Conservation (phyloP, 1,140 invertebrate genomes). For the Eufriesea mexicana region DNA sequence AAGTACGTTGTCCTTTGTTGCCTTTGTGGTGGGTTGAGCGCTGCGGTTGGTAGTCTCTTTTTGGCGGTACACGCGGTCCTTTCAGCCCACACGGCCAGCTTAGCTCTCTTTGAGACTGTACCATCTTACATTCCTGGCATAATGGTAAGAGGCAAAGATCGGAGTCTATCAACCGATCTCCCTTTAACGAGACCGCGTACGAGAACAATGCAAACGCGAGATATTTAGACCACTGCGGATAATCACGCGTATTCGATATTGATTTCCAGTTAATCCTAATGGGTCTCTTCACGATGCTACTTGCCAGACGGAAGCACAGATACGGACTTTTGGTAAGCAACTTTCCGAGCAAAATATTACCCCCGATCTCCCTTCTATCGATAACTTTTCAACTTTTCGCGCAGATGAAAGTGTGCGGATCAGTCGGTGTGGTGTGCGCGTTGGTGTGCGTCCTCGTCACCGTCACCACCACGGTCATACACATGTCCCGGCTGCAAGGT, state of each 20-base stretch:
- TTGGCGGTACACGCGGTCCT: constrained; percentile 89
- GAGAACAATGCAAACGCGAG: not conserved
- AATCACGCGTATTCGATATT: not conserved
- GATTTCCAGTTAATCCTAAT: constrained; percentile 89
- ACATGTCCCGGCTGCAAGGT: constrained; percentile 94
- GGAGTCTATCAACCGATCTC: constrained; percentile 22
- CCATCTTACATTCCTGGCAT: constrained; percentile 91
- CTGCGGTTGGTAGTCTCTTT: constrained; percentile 88
- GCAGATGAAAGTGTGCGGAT: constrained; percentile 93
- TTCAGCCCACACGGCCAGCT: constrained; percentile 89
- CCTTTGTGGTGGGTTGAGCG: constrained; percentile 88
- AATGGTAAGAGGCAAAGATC: constrained; percentile 84
- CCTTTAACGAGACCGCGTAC: constrained; percentile 1
- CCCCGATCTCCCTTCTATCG: not conserved
- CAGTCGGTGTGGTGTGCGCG: constrained; percentile 91
- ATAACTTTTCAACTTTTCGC: constrained; percentile 66
- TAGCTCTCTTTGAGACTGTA: constrained; percentile 92
- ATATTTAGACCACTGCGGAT: not conserved
- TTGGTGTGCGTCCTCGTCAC: constrained; percentile 93
- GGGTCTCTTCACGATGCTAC: constrained; percentile 91
- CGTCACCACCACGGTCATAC: constrained; percentile 95
- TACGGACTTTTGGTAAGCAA: constrained; percentile 92
- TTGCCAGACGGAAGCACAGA: constrained; percentile 91
- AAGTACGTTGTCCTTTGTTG: constrained; percentile 91
- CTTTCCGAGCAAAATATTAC: not conserved